These are phyloP conservation scores for Crenuchus spilurus DNA, from an alignment of 2,797 vertebrate genomes.

Conservation along the genomic window DNA sequence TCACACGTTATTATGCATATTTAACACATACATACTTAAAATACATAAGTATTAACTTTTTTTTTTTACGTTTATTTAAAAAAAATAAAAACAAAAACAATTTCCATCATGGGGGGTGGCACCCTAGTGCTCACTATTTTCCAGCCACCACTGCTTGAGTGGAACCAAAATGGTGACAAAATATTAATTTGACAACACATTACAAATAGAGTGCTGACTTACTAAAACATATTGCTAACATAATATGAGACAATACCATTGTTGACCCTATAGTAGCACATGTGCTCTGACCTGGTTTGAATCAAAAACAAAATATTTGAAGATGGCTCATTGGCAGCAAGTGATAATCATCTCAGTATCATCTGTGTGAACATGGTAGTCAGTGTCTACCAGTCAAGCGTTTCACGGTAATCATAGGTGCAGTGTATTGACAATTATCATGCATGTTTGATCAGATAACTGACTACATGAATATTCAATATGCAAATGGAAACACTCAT, in stretches of 20 bases:
- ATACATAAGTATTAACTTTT: too few relatives aligned
- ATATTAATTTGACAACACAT: not conserved
- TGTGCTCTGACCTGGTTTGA: not conserved
- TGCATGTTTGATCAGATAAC: constrained; percentile 6
- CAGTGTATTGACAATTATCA: not conserved
- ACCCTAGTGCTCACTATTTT: too few relatives aligned
- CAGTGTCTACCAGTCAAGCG: constrained; percentile 22
- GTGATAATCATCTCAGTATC: not conserved
- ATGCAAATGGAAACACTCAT: not conserved
- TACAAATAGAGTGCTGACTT: not conserved
- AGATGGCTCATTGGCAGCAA: not conserved
- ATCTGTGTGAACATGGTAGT: not conserved
- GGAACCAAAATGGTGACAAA: not conserved
- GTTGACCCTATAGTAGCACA: too few relatives aligned
- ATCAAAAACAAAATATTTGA: not conserved
- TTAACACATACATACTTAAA: too few relatives aligned
- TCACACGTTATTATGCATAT: too few relatives aligned
- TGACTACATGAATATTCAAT: not conserved
- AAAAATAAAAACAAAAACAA: too few relatives aligned
- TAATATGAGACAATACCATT: not conserved
- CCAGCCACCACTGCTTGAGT: too few relatives aligned
- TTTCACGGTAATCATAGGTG: not conserved
- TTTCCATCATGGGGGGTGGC: too few relatives aligned
- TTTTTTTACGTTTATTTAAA: too few relatives aligned
- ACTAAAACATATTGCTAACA: not conserved